Evolutionary conservation across 2,888 invertebrate genomes (phyloP).

Genomic region (Acanthacorydalis orientalis): DNA sequence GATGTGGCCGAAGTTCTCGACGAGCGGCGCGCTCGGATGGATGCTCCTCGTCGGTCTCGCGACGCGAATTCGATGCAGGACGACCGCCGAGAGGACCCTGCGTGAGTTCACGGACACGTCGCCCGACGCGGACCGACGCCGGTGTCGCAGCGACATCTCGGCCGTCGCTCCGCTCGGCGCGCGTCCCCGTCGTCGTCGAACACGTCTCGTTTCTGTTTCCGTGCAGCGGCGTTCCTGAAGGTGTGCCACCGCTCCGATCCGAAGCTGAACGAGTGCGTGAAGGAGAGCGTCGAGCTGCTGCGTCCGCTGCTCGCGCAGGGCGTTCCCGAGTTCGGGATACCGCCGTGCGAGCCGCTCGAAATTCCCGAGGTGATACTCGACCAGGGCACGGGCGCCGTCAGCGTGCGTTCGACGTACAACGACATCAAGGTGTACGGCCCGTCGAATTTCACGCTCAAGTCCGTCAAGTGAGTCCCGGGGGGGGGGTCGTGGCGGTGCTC

Average conservation of each 20-base stretch:
- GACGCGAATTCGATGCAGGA: too few relatives aligned
- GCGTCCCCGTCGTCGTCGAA: too few relatives aligned
- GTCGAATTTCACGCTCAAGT: slow-evolving; percentile 37
- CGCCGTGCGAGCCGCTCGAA: slow-evolving; percentile 43
- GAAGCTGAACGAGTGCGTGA: slow-evolving; percentile 43
- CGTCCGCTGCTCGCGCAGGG: slow-evolving; percentile 40
- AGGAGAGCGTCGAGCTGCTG: slow-evolving; percentile 40
- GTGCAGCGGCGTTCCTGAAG: slow-evolving; percentile 46
- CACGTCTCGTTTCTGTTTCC: too few relatives aligned
- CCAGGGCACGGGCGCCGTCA: slow-evolving; percentile 42
- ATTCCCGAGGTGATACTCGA: slow-evolving; percentile 43
- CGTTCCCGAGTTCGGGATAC: slow-evolving; percentile 41
- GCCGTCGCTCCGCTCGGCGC: too few relatives aligned
- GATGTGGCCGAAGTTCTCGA: too few relatives aligned
- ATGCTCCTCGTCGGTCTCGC: too few relatives aligned
- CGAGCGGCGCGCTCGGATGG: too few relatives aligned
- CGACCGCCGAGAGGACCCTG: too few relatives aligned
- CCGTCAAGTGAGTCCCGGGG: slow-evolving; percentile 42
- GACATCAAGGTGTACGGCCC: slow-evolving; percentile 44
- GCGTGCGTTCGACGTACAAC: slow-evolving; percentile 37
- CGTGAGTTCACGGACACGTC: too few relatives aligned
- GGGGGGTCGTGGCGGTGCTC: too few relatives aligned
- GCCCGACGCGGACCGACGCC: too few relatives aligned
- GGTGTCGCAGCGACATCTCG: too few relatives aligned
- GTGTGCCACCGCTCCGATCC: slow-evolving; percentile 47